Base-by-base conservation (phyloP, 2,888 invertebrate genomes). In the Dicranocentrus wangi region DNA sequence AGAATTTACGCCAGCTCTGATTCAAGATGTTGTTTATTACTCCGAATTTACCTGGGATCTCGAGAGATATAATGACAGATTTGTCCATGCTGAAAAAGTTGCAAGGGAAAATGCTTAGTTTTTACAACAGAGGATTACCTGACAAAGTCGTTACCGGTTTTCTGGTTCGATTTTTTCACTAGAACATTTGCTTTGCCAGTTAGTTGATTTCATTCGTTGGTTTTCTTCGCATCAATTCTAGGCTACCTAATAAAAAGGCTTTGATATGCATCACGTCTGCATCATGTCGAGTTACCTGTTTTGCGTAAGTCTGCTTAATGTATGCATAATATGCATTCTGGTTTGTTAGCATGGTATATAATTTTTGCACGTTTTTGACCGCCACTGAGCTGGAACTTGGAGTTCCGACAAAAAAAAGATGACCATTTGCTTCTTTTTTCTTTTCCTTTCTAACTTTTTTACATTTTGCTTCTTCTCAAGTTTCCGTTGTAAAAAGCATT, bases 11-110 rank as follows among this genome's bases (percentile, higher is more conserved):
- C n/a, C n/a, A 1, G 17, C 13, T 55, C 51, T 55, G 21, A 42
- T 55, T 69, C 23, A n/a, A 69, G 39, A 55, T 69, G 55, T 47
- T 47, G 47, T 69, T 69, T 23, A 39, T 58, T 69, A 32, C 28
- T 28, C 32, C 32, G 32, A 32, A 32, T 32, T 58, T 28, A 39
- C 42, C 55, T 27, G 47, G 55, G 32, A 19, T 21, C 25, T 55
- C 19, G 63, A 28, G 1, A 28, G 32, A n/a, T 19, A 25, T 13
- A 27, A 47, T 65, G 65, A 43, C 32, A 47, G 25, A 55, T 19
- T 51, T 21, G 21, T 23, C 55, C 15, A 8, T 1, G 55, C 10
- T 21, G 8, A 21, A 55, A 47, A 47, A 47, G 47, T 47, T 47
- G 47, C 3, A n/a, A n/a, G 5, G 15, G 47, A 7, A 5, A 47